Evolutionary conservation across 2,113 vertebrate species (phyloP), one percentile per base, ranked within the genome.

Genomic region (Apeltes quadracus): DNA sequence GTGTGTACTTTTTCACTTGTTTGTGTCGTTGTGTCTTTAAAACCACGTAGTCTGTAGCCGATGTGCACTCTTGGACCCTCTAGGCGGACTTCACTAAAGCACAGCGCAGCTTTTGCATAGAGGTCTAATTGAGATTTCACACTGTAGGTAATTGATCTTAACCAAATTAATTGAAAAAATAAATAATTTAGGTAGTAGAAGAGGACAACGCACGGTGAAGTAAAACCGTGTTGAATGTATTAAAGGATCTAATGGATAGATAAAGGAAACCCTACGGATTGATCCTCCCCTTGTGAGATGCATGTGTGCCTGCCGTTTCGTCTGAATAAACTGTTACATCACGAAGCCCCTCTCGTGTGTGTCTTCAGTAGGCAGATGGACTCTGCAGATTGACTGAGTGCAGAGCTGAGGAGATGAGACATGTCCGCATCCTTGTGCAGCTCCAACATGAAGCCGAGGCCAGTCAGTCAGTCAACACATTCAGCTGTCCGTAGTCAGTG

Each of bases 331-430:
- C 36, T 44, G 62, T 58, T 54, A 46, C 22, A 58, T 10, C 22
- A 50, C 9, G 13, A 3, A 3, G 2, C 22, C 57, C 15, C 20
- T 22, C 46, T n/a, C 46, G 56, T 59, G 34, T 43, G 61, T 34
- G 20, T 83, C 58, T 84, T 63, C 34, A 70, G 74, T 10, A 59
- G 23, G 22, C 20, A 22, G 44, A 44, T 10, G 83, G 53, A 64
- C 56, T 57, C 41, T 81, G 61, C 16, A 85, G 32, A 50, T 2
- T 50, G 73, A 85, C 38, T 55, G 64, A 43, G 18, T 87, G 61
- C 67, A 81, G 44, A 27, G 46, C n/a, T 34, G 59, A 66, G 9
- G 69, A 62, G 46, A 7, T 7, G 13, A 53, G 13, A 53, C 10
- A 34, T 3, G 32, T 48, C 16, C 69, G 12, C n/a, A 22, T 64